Percentiles rank a stretch among this genome's conserved stretches.
These are phyloP conservation scores for Ectemnius lituratus DNA, from an alignment of 2,888 invertebrate genomes.

Conservation along the genomic window DNA sequence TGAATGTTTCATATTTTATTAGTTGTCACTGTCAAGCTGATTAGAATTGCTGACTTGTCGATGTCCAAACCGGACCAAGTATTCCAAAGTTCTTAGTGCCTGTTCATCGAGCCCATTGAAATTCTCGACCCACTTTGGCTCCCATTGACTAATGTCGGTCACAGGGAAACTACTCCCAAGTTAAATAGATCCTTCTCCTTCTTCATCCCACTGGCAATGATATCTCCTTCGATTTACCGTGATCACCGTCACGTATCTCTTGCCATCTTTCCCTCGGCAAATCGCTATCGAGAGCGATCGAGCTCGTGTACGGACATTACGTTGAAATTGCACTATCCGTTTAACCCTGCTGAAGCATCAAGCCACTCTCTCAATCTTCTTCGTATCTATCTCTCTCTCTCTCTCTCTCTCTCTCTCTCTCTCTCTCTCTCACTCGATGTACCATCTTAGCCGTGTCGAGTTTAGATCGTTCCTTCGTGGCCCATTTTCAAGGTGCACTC, in stretches of 20 bases:
- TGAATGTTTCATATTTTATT: too few species aligned
- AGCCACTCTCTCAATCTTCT: conserved; percentile 45
- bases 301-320: conserved; percentile 56
- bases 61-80: neutral
- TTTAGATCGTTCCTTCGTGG: conserved; percentile 24
- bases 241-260: conserved; percentile 59
- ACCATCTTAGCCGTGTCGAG: conserved; percentile 18
- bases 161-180: neutral
- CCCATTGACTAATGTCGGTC: too few species aligned
- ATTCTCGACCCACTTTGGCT: too few species aligned
- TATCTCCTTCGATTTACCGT: conserved; percentile 29
- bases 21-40: too few species aligned
- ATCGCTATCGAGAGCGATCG: conserved; percentile 64
- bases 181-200: conserved; percentile 6
- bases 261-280: conserved; percentile 54
- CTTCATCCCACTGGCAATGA: conserved; percentile 6
- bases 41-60: too few species aligned
- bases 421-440: conserved; percentile 28
- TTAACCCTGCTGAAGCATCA: conserved; percentile 59
- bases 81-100: too few species aligned
- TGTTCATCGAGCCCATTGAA: too few species aligned
- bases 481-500: conserved; percentile 44
- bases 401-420: conserved; percentile 28
- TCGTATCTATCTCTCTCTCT: conserved; percentile 27
- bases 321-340: conserved; percentile 62